Base-by-base conservation (phyloP, 1,140 invertebrate species). In the Halesus radiatus region DNA sequence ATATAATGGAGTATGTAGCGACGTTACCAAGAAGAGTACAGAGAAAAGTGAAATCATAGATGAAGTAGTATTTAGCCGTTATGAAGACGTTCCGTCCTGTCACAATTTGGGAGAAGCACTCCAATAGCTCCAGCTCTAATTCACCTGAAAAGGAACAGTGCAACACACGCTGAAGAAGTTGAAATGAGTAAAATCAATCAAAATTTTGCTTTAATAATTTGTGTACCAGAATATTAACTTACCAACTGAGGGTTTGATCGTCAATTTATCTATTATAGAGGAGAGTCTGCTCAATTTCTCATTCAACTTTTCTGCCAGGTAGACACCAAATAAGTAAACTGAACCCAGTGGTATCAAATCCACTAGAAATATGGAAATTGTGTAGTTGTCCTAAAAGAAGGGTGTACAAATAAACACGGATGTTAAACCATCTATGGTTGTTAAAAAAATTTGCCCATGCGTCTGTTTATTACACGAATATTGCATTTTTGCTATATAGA, bases 41-140 rank as follows among this genome's bases (percentile, higher is more conserved):
- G 6, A 83, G 16, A 56, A 83, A 83, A 8, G 82, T 79, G 26
- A 81, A 81, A 60, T 83, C 82, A 54, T 80, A 81, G 45, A 50
- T 16, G 37, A 83, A 83, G 60, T 81, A 83, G 56, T 83, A 79
- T 29, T 81, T 80, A 6, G 82, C 82, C 6, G 82, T 78, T 50
- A 83, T 78, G 50, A 76, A 79, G 18, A 81, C 50, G 26, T 81
- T 81, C 45, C 82, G 75, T 45, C 37, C 76, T 10, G 29, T 18
- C 5, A 81, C 18, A 62, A 83, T 79, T 26, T 83, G 70, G 29
- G 79, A 79, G 26, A 83, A 83, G 60, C 79, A 79, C 15, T 72
- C 54, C 20, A 83, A 70, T 37, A 79, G 18, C 54, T 81, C 79
- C 10, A 72, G 18, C 13, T 80, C 79, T 37, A 52, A 50, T 20